These are phyloP conservation scores for Drosophila watanabei DNA, from an alignment of 1,140 invertebrate genomes.

Conservation along the genomic window DNA sequence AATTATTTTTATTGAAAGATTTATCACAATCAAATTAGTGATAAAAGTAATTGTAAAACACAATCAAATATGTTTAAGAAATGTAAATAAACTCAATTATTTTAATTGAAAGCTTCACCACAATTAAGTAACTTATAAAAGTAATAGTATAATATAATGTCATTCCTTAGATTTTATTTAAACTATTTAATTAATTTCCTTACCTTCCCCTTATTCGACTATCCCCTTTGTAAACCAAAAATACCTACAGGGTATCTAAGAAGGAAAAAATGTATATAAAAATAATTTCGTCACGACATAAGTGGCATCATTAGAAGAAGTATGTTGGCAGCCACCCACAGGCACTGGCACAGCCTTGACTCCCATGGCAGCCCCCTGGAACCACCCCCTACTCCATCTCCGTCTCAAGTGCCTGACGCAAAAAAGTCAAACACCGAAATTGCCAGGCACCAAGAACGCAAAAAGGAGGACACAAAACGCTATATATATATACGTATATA, in stretches of 20 bases:
- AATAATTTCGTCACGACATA: conserved; percentile 84
- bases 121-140: neutral
- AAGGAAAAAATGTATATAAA: conserved; percentile 65
- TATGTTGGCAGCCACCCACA: conserved; percentile 60
- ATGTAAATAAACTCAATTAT: too few relatives aligned
- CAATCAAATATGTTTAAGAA: too few relatives aligned
- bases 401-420: conserved; percentile 79
- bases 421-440: conserved; percentile 80
- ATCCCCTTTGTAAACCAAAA: neutral
- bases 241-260: conserved; percentile 46
- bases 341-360: conserved; percentile 27
- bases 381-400: neutral
- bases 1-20: neutral
- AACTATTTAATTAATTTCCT: neutral
- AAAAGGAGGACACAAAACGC: conserved; percentile 36
- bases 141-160: neutral
- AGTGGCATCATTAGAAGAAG: conserved; percentile 82
- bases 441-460: conserved; percentile 61
- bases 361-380: conserved; percentile 3
- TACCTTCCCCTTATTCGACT: neutral
- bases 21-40: too few relatives aligned
- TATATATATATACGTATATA: conserved; percentile 28
- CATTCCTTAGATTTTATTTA: neutral
- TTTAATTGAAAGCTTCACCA: neutral
- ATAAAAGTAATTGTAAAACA: too few relatives aligned